Evolutionary conservation across 2,113 vertebrate species (phyloP), one percentile per base, ranked within the genome.

Genomic region (Oreochromis tanganicae): DNA sequence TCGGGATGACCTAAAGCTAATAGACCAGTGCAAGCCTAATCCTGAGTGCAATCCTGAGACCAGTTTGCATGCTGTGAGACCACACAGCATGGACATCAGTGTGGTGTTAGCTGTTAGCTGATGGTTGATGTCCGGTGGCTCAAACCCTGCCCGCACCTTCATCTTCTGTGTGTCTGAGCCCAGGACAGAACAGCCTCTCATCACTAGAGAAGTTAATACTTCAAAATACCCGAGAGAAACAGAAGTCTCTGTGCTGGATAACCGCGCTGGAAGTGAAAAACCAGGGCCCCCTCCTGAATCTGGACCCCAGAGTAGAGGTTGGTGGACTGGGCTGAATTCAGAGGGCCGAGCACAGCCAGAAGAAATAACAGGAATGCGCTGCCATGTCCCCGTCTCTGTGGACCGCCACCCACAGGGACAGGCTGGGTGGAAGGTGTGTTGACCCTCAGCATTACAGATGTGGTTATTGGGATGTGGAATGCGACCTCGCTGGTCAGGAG

Each of bases 21-120:
- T 16, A 41, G 66, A 73, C 41, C 21, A 27, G 21, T 46, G 66
- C 21, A 46, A 46, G 13, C 66, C 38, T 73, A 73, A 73, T 73
- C 0, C 2, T 27, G 38, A 6, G 21, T 73, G 12, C 41, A 27
- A 73, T 14, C 38, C 21, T 27, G n/a, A 71, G 38, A 41, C 34
- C 19, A 68, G 63, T 68, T 41, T 68, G 11, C 19, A 9, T 68
- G 34, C 61, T 38, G 66, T 71, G 63, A 71, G 63, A 1, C 7
- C 1, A 2, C 36, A 24, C 7, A 24, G 1, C 1, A 43, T 24
- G 36, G 0, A 12, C n/a, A 14, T 71, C 38, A 1, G 66, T 43
- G n/a, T 43, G 66, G 12, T 68, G 63, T 21, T 68, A 32, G 24
- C 13, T 61, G 8, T 9, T 61, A 24, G n/a, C 12, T 24, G n/a